Conservation (phyloP, 2,888 invertebrate genomes). For the Prenolepis imparis region DNA sequence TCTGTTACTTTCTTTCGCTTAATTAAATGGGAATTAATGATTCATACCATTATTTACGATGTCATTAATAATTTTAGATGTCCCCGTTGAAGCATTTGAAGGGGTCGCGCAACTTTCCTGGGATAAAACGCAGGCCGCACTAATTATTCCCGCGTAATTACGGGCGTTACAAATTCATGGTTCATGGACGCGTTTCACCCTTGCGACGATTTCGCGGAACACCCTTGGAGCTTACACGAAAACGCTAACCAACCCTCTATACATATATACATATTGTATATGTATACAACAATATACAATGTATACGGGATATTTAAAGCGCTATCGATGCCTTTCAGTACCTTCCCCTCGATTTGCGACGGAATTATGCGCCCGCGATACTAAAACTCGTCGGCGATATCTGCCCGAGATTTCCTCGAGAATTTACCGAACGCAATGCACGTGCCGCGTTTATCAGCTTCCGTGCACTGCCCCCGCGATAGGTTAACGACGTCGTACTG, state of each 20-base stretch:
- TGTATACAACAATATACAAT: not conserved
- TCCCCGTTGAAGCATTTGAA: not conserved
- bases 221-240: not conserved
- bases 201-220: constrained; percentile 21
- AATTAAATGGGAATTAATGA: constrained; percentile 44
- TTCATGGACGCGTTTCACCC: constrained; percentile 28
- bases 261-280: too few relatives aligned
- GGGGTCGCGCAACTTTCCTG: constrained; percentile 35
- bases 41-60: constrained; percentile 43
- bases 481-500: constrained; percentile 57
- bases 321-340: not conserved
- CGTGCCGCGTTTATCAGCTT: constrained; percentile 59
- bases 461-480: constrained; percentile 51
- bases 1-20: not conserved
- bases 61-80: constrained; percentile 41
- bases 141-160: constrained; percentile 47
- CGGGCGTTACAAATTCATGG: constrained; percentile 41
- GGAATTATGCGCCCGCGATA: constrained; percentile 28
- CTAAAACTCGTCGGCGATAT: constrained; percentile 32
- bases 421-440: constrained; percentile 46
- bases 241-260: not conserved
- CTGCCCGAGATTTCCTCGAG: constrained; percentile 43
- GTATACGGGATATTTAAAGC: constrained; percentile 23
- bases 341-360: not conserved
- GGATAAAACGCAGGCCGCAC: constrained; percentile 7